A percentile compares a stretch with the other conserved stretches of the same genome.
phyloP scores from a whole-genome alignment of 1,140 invertebrate species.

The Hesperophylax magnus region DNA sequence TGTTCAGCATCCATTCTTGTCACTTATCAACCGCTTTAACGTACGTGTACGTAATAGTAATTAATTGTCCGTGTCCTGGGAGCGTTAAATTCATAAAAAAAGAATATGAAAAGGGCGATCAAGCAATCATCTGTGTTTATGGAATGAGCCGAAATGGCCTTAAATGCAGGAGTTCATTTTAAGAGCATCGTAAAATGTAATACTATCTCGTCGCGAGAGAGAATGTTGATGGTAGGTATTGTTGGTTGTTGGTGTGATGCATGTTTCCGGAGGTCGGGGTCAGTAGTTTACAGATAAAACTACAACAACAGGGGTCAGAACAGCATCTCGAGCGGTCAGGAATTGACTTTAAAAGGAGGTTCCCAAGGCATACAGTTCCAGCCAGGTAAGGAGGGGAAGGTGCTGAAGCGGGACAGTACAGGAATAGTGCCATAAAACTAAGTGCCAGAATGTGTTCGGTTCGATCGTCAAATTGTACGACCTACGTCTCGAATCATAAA shows the following conservation, averaged over 20 bases:
- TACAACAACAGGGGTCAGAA: neutral
- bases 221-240: neutral
- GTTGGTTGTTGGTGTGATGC: neutral
- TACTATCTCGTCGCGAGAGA: neutral
- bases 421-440: slow-evolving; percentile 49
- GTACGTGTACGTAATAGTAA: no score
- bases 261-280: neutral
- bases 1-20: no score
- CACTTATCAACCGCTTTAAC: no score
- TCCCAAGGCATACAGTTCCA: neutral
- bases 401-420: neutral
- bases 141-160: neutral
- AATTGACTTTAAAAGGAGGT: neutral
- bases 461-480: slow-evolving; percentile 45
- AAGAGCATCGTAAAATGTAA: slow-evolving; percentile 4
- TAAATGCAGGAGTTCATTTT: neutral
- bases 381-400: neutral
- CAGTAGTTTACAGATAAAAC: neutral
- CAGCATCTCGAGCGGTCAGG: neutral
- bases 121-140: neutral
- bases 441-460: slow-evolving; percentile 50
- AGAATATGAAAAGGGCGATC: no score
- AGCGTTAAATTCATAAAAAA: no score
- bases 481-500: slow-evolving; percentile 11
- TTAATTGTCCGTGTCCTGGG: no score